A percentile compares a stretch with the other conserved stretches of the same genome.
phyloP scores from a whole-genome alignment of 2,888 invertebrate species.

The Drosophila melanosoma region DNA sequence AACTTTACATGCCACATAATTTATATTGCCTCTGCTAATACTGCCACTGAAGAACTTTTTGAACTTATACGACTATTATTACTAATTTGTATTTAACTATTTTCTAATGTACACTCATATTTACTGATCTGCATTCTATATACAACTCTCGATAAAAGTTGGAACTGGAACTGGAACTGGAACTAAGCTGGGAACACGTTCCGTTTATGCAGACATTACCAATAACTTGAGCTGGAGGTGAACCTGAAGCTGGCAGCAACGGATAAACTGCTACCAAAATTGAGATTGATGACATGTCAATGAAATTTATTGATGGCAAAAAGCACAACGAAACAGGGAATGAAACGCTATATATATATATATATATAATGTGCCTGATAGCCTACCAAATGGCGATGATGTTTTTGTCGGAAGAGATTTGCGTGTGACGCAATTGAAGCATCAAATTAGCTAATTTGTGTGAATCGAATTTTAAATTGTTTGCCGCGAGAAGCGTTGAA shows the following conservation, averaged over 20 bases:
- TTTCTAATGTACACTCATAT: not conserved
- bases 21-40: not conserved
- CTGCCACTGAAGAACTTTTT: not conserved
- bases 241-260: not conserved
- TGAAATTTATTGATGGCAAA: slow-evolving; percentile 56
- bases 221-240: not conserved
- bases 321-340: not conserved
- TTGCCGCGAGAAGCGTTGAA: slow-evolving; percentile 29
- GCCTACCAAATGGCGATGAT: slow-evolving; percentile 31
- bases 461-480: slow-evolving; percentile 66
- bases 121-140: not conserved
- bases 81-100: not conserved
- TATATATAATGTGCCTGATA: not conserved
- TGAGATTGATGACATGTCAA: slow-evolving; percentile 78
- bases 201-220: not conserved
- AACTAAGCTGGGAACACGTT: not conserved
- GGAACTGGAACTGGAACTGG: not conserved
- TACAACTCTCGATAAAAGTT: not conserved
- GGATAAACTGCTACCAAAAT: slow-evolving; percentile 46
- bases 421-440: slow-evolving; percentile 36
- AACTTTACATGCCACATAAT: not conserved
- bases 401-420: slow-evolving; percentile 14
- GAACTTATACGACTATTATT: not conserved
- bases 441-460: slow-evolving; percentile 59
- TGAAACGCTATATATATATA: slow-evolving; percentile 2